Evolutionary conservation across 2,113 vertebrate genomes (phyloP), one percentile per base, ranked within the genome.

Genomic region (Plecotus auritus): DNA sequence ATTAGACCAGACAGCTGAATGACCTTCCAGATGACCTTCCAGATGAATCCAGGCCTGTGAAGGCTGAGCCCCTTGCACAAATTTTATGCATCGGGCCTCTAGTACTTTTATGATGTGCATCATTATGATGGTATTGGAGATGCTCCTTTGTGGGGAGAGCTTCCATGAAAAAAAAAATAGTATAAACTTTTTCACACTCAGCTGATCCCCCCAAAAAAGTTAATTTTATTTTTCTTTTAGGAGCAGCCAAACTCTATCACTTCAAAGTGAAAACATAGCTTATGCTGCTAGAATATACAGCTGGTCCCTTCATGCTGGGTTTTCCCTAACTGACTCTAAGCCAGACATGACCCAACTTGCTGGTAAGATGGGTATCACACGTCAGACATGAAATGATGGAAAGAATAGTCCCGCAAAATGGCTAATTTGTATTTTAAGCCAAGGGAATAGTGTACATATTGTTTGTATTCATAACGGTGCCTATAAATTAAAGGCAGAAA

Each of bases 371-470:
- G 13, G 22, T 59, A 81, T 69, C 32, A 42, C 64, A 47, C 76
- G 90, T 74, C 96, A 88, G 16, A 85, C 13, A 45, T 51, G 64
- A 69, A 59, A 51, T 96, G 56, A 96, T 95, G 22, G n/a, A 69
- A 90, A 80, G 13, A 0, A 32, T 80, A 93, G 11, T 67, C 26
- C 90, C 45, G 45, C 59, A 81, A 93, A 92, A 80, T 35, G 35
- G 30, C 64, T 77, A 47, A 56, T 90, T 9, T 42, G 35, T 80
- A 47, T 49, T 92, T 88, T 35, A 95, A 84, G 74, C 74, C 32
- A 97, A 70, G 17, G 12, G 32, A 89, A 9, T 76, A 67, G 30
- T 12, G 28, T 82, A 7, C 49, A 22, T 49, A 49, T 49, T 49
- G 30, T 77, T 77, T 77, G 45, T 49, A 77, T n/a, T 49, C 74